These are phyloP conservation scores for Eudemis profundana DNA, from an alignment of 2,888 invertebrate genomes.

Conservation along the genomic window DNA sequence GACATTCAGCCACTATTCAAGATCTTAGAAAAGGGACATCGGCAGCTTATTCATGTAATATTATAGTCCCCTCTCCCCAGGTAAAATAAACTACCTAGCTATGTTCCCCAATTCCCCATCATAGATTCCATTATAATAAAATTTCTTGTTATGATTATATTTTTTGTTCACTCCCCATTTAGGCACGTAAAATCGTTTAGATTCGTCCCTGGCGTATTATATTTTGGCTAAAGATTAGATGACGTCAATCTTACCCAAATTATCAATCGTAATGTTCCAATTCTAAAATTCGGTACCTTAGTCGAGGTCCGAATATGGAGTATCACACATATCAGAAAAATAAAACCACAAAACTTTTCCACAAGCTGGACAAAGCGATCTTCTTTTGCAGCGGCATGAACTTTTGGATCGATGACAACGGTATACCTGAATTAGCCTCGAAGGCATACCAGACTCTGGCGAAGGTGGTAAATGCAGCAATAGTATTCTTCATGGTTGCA, in stretches of 20 bases:
- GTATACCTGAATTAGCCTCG: background rate
- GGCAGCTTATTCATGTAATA: no score
- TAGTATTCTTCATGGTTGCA: conserved; percentile 35
- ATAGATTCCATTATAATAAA: no score
- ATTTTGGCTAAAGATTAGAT: background rate
- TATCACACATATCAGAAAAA: conserved; percentile 3
- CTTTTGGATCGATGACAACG: conserved; percentile 30
- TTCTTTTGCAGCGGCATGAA: conserved; percentile 22
- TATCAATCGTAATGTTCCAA: background rate
- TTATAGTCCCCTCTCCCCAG: no score
- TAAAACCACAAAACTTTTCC: conserved; percentile 29
- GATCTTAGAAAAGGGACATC: no score
- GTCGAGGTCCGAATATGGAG: background rate
- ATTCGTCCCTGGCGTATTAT: background rate
- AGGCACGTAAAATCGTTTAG: background rate
- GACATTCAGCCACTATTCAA: no score
- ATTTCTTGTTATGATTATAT: no score
- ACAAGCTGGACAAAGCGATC: conserved; percentile 13
- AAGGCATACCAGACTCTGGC: conserved; percentile 29
- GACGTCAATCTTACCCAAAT: background rate
- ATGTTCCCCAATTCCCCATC: no score
- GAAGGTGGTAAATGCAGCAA: background rate
- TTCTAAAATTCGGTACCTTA: background rate
- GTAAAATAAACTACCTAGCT: no score
- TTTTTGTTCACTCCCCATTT: no score